These are phyloP conservation scores for Argopecten irradians DNA, from an alignment of 1,140 invertebrate genomes.

Conservation along the genomic window DNA sequence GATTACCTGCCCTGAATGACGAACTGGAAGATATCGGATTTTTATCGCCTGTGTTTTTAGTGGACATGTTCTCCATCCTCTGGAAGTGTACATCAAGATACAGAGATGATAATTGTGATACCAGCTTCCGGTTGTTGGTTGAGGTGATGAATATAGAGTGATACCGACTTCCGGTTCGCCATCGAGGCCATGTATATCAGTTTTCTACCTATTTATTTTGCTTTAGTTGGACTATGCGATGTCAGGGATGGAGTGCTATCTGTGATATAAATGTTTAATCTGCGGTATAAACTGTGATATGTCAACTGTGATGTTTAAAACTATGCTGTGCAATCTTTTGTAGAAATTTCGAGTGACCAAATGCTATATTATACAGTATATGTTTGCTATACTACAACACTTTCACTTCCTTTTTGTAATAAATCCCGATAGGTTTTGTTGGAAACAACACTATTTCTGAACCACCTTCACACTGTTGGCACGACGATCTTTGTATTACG, in stretches of 20 bases:
- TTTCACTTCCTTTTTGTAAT: slow-evolving; percentile 1
- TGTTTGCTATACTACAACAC: slow-evolving; percentile 15
- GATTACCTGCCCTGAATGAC: neutral
- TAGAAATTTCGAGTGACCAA: neutral
- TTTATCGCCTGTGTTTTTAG: no score
- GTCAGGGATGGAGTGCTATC: neutral
- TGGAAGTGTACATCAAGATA: no score
- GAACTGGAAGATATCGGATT: neutral
- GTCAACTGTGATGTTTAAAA: slow-evolving; percentile 12
- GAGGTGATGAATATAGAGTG: neutral
- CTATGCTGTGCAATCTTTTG: slow-evolving; percentile 14
- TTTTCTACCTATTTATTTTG: slow-evolving; percentile 11
- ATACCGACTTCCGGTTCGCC: neutral
- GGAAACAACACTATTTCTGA: neutral
- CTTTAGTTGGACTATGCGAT: slow-evolving; percentile 15
- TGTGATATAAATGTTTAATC: neutral
- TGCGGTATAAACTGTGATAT: neutral
- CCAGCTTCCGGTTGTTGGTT: neutral
- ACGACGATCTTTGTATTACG: slow-evolving; percentile 17
- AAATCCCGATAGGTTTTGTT: neutral
- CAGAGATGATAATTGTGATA: no score
- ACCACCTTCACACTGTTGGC: neutral
- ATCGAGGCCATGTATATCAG: neutral
- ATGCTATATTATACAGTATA: neutral
- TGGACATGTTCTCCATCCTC: no score